Percentiles rank a stretch among this genome's conserved stretches.
Evolutionary conservation across 2,113 vertebrate genomes (phyloP).

Genomic region (Coptodon bakossiorum): DNA sequence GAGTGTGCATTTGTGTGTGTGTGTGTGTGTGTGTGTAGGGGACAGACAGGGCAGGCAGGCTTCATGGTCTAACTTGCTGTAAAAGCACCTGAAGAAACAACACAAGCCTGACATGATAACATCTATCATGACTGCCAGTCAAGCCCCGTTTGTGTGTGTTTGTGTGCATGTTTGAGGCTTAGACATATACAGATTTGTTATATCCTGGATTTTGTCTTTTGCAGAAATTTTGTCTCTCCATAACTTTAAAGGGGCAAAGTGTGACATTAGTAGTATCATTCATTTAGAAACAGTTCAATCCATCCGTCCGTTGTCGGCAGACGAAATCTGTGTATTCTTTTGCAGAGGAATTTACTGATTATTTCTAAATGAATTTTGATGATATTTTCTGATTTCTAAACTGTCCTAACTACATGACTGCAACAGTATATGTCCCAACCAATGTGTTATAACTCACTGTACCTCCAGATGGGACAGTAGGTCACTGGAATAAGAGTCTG

Average conservation of each 20-base stretch:
- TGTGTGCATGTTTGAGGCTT: not conserved
- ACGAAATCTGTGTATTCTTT: not conserved
- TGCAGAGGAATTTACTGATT: not conserved
- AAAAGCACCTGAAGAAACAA: constrained; percentile 75
- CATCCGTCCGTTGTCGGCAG: not conserved
- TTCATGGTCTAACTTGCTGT: constrained; percentile 62
- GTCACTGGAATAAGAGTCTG: not conserved
- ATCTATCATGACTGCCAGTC: constrained; percentile 46
- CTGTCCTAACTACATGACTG: not conserved
- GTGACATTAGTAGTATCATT: not conserved
- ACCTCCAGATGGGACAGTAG: not conserved
- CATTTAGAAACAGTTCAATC: not conserved
- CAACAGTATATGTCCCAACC: not conserved
- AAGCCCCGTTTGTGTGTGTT: not conserved
- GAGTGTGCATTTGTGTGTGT: not conserved
- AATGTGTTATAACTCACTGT: not conserved
- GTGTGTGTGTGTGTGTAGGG: not conserved
- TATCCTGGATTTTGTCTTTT: not conserved
- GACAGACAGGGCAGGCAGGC: constrained; percentile 47
- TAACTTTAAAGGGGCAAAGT: not conserved
- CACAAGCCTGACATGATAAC: constrained; percentile 55
- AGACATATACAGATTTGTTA: not conserved
- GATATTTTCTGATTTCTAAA: not conserved
- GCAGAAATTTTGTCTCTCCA: not conserved
- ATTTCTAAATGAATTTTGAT: not conserved